A percentile compares a stretch with the other conserved stretches of the same genome.
phyloP scores from a whole-genome alignment of 1,140 invertebrate genomes.

The Riptortus pedestris region DNA sequence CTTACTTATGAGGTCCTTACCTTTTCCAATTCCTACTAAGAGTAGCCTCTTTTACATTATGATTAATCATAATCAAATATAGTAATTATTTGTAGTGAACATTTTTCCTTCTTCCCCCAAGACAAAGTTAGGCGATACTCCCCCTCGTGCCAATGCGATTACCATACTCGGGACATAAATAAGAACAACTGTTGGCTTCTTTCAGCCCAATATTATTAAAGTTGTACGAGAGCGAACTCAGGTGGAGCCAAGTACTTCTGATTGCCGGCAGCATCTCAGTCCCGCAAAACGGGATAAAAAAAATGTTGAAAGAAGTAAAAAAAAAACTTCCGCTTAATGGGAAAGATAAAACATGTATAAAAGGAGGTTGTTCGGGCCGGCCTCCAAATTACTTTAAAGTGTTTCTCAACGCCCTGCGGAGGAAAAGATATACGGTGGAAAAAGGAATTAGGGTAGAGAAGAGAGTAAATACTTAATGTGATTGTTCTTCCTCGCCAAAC shows the following conservation, averaged over 20 bases:
- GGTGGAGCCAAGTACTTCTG: constrained; percentile 18
- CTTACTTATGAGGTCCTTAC: too few relatives aligned
- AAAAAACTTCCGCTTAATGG: constrained; percentile 18
- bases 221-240: constrained; percentile 24
- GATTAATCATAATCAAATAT: too few relatives aligned
- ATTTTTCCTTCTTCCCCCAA: background rate
- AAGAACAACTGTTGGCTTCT: too few relatives aligned
- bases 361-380: background rate
- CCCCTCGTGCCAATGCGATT: background rate
- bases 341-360: constrained; percentile 26
- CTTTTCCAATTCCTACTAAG: too few relatives aligned
- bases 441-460: constrained; percentile 15
- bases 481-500: background rate
- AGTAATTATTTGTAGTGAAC: too few relatives aligned
- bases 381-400: constrained; percentile 27
- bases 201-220: constrained; percentile 26
- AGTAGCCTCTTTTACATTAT: too few relatives aligned
- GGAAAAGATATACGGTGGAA: constrained; percentile 13
- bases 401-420: constrained; percentile 19
- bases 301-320: background rate
- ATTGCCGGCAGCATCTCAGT: constrained; percentile 14
- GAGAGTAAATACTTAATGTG: constrained; percentile 6
- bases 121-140: too few relatives aligned
- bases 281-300: background rate
- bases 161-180: constrained; percentile 8